Evolutionary conservation across 2,888 invertebrate genomes (phyloP).

Genomic region (Schizotus pectinicornis): DNA sequence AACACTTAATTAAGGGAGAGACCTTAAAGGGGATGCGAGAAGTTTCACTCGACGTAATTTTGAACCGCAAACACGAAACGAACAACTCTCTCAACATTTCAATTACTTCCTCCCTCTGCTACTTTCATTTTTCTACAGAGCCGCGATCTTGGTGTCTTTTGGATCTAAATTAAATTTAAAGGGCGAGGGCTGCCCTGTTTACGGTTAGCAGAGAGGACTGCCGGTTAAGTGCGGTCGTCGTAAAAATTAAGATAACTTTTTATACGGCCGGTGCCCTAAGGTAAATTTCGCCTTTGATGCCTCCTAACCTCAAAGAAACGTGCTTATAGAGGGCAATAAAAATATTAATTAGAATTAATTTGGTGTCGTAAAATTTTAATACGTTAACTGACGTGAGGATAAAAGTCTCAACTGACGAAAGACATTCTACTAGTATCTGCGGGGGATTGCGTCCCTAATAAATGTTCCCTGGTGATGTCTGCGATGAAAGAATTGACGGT

Average conservation of each 20-base stretch:
- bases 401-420: too few relatives aligned
- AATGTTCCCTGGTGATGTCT: too few relatives aligned
- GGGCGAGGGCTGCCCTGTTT: slow-evolving; percentile 7
- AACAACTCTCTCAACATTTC: too few relatives aligned
- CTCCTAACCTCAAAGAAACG: neutral
- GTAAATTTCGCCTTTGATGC: neutral
- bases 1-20: slow-evolving; percentile 17
- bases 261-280: neutral
- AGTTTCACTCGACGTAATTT: too few relatives aligned
- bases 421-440: too few relatives aligned
- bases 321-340: neutral
- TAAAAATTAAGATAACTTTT: slow-evolving; percentile 27
- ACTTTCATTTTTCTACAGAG: too few relatives aligned
- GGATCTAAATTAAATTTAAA: slow-evolving; percentile 10
- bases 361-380: neutral
- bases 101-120: too few relatives aligned
- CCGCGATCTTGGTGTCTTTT: too few relatives aligned
- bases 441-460: too few relatives aligned
- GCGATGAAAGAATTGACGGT: slow-evolving; percentile 1
- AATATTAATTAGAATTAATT: neutral
- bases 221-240: slow-evolving; percentile 6
- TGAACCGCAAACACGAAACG: too few relatives aligned
- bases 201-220: slow-evolving; percentile 7
- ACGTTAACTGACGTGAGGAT: too few relatives aligned
- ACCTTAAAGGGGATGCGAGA: neutral